Conservation (phyloP, 2,888 invertebrate species). For the Callyntrura guangdongensis region DNA sequence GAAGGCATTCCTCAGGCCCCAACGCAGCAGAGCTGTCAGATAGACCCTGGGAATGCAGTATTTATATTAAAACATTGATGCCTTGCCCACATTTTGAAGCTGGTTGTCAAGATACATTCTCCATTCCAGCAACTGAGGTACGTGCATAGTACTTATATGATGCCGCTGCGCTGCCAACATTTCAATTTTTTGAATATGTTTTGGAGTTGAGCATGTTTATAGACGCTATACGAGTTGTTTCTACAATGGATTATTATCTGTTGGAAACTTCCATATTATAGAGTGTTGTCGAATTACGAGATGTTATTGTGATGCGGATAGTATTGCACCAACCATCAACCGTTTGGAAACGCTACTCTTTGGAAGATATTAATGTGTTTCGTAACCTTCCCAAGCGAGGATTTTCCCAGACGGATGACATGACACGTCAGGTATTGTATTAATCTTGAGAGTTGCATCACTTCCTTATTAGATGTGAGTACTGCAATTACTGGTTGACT, state of each 20-base stretch:
- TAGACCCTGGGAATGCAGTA: constrained; percentile 85
- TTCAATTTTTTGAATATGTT: not conserved
- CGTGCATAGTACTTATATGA: not conserved
- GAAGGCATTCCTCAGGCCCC: constrained; percentile 81
- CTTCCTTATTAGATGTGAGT: too few species aligned
- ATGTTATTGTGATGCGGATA: constrained; percentile 85
- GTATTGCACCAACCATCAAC: constrained; percentile 86
- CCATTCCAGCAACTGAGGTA: constrained; percentile 85
- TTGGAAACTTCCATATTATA: constrained; percentile 64
- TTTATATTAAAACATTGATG: constrained; percentile 85
- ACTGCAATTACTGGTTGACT: not conserved
- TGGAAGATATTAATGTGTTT: constrained; percentile 86
- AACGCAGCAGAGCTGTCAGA: constrained; percentile 72
- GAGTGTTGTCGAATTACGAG: constrained; percentile 85
- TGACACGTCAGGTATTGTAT: constrained; percentile 79
- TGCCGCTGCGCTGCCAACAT: not conserved
- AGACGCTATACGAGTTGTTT: too few species aligned
- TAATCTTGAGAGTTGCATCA: not conserved
- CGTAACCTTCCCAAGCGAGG: constrained; percentile 83
- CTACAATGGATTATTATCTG: not conserved
- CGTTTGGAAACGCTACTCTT: constrained; percentile 86
- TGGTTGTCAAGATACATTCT: constrained; percentile 85
- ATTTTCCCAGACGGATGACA: constrained; percentile 80
- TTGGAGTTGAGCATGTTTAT: too few species aligned
- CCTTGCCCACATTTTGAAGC: constrained; percentile 85